Percentiles rank a stretch among this genome's conserved stretches.
These are phyloP conservation scores for Heterocephalus glaber DNA, from an alignment of 2,113 vertebrate genomes.

Conservation along the genomic window DNA sequence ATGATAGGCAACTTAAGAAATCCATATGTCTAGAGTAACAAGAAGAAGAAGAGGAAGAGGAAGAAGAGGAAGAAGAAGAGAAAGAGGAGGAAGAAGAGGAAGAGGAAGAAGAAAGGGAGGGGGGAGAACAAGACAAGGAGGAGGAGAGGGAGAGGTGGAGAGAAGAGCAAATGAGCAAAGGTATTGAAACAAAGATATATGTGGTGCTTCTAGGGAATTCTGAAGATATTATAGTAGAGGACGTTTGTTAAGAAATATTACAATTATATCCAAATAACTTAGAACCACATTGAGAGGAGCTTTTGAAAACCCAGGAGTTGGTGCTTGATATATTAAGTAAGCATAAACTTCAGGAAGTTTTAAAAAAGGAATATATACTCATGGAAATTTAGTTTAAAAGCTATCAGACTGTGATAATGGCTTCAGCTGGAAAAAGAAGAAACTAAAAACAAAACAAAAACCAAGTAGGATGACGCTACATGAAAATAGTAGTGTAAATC, in stretches of 20 bases:
- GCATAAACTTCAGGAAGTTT: background rate
- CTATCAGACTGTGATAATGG: background rate
- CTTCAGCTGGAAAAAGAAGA: background rate
- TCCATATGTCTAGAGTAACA: background rate
- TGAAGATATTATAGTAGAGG: background rate
- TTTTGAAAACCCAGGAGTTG: background rate
- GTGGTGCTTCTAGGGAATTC: background rate
- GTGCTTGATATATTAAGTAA: background rate
- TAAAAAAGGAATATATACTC: background rate
- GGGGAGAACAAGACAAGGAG: background rate
- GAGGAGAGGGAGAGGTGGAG: background rate
- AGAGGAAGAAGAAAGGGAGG: background rate
- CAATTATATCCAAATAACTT: background rate
- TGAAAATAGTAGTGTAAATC: background rate
- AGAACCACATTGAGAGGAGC: background rate
- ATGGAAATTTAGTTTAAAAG: slow-evolving; percentile 14
- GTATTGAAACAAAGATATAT: background rate
- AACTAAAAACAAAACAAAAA: background rate
- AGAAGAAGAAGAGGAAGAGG: background rate
- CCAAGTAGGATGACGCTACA: background rate
- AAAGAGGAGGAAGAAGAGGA: no score
- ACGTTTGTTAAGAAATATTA: background rate
- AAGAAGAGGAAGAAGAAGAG: background rate
- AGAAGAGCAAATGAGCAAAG: background rate
- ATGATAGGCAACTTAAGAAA: background rate